Conservation (phyloP, 2,797 vertebrate species). For the Catostomus latipinnis region DNA sequence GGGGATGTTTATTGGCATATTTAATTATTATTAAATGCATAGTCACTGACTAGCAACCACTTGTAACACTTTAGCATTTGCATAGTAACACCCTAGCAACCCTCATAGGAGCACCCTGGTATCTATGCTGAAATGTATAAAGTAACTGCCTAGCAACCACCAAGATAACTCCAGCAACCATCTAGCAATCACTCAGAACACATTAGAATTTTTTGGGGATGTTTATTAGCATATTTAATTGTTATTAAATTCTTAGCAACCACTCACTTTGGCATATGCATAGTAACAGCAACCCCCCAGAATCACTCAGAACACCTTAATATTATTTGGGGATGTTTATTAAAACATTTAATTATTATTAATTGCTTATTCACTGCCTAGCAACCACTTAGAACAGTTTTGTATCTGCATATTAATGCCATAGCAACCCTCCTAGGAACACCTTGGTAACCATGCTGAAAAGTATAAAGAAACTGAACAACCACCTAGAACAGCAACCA, state of each 20-base stretch:
- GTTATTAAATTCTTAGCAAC: neutral
- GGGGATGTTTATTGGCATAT: too few species aligned
- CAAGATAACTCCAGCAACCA: neutral
- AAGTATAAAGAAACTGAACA: neutral
- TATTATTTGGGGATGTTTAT: too few species aligned
- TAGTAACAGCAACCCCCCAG: too few species aligned
- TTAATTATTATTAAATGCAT: neutral
- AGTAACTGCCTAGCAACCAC: too few species aligned
- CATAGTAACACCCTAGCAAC: neutral
- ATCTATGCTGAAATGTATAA: too few species aligned
- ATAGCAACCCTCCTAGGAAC: too few species aligned
- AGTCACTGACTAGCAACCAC: conserved; percentile 8
- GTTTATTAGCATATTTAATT: neutral
- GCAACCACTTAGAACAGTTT: too few species aligned
- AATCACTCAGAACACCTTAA: neutral
- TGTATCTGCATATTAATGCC: too few species aligned
- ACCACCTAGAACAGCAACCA: neutral
- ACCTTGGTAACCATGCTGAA: too few species aligned
- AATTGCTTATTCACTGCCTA: too few species aligned
- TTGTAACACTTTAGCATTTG: neutral
- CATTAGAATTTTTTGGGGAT: neutral
- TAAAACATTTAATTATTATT: too few species aligned
- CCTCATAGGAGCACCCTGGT: too few species aligned
- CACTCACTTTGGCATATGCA: neutral
- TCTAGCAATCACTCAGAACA: neutral